phyloP scores from a whole-genome alignment of 2,888 invertebrate genomes.

The Andrena bicolor region DNA sequence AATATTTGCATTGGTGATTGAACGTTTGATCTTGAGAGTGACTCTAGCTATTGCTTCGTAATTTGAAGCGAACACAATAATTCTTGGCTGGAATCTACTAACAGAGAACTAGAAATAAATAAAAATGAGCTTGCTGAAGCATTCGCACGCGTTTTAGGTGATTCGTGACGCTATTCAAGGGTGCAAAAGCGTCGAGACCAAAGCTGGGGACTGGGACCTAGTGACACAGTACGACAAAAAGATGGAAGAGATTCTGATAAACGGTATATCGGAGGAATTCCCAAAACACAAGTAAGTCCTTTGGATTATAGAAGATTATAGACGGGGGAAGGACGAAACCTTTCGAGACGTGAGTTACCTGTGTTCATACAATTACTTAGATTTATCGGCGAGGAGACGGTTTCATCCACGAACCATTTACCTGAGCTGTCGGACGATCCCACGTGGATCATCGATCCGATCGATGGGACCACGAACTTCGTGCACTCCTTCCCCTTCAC shows the following conservation, averaged over 20 bases:
- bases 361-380: conserved; percentile 81
- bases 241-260: conserved; percentile 91
- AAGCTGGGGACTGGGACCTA: conserved; percentile 90
- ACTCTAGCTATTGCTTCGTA: too few relatives aligned
- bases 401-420: conserved; percentile 84
- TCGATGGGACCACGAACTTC: conserved; percentile 96
- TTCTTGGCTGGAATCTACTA: too few relatives aligned
- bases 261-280: conserved; percentile 87
- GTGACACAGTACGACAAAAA: conserved; percentile 93
- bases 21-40: background rate
- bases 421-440: conserved; percentile 90
- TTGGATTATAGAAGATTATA: background rate
- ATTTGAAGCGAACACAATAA: too few relatives aligned
- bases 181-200: conserved; percentile 85
- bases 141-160: conserved; percentile 64
- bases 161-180: conserved; percentile 78
- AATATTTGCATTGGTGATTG: background rate
- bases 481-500: conserved; percentile 90
- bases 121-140: background rate
- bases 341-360: background rate
- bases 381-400: conserved; percentile 93
- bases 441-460: conserved; percentile 95
- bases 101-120: background rate
- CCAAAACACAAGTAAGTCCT: conserved; percentile 88
- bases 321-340: background rate